A percentile compares a stretch with the other conserved stretches of the same genome.
phyloP scores from a whole-genome alignment of 2,797 vertebrate species.

The Sylvilagus floridanus region DNA sequence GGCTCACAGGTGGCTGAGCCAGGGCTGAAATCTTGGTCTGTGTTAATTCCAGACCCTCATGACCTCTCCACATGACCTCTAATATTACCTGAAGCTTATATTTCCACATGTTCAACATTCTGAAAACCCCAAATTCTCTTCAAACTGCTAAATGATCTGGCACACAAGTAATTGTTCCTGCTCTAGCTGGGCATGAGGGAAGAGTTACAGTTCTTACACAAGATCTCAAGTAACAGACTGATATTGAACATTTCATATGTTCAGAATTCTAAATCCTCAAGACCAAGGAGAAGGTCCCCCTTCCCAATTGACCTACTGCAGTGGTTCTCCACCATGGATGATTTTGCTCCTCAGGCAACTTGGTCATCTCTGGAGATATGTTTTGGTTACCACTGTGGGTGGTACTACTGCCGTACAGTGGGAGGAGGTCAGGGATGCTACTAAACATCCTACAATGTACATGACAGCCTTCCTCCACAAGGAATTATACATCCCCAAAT shows the following conservation, averaged over 20 bases:
- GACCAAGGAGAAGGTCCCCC: not conserved
- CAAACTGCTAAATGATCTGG: conserved; percentile 40
- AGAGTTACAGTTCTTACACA: not conserved
- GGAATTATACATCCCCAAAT: not conserved
- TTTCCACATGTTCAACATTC: conserved; percentile 32
- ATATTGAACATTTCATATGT: not conserved
- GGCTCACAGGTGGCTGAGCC: not conserved
- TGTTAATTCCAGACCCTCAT: not conserved
- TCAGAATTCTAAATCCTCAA: conserved; percentile 51
- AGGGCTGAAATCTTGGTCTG: not conserved
- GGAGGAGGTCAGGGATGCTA: not conserved
- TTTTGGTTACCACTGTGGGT: not conserved
- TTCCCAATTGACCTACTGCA: not conserved
- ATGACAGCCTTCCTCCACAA: not conserved
- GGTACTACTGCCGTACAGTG: not conserved
- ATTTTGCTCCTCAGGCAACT: not conserved
- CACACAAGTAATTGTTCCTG: not conserved
- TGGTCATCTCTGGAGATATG: conserved; percentile 29
- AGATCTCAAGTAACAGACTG: conserved; percentile 17
- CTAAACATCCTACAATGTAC: not conserved
- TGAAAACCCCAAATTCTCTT: conserved; percentile 31
- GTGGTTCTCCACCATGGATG: not conserved
- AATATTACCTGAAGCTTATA: not conserved
- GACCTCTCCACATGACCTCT: not conserved
- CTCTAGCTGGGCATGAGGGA: not conserved